These are phyloP conservation scores for Heteromurus nitidus DNA, from an alignment of 2,888 invertebrate genomes.

Conservation along the genomic window DNA sequence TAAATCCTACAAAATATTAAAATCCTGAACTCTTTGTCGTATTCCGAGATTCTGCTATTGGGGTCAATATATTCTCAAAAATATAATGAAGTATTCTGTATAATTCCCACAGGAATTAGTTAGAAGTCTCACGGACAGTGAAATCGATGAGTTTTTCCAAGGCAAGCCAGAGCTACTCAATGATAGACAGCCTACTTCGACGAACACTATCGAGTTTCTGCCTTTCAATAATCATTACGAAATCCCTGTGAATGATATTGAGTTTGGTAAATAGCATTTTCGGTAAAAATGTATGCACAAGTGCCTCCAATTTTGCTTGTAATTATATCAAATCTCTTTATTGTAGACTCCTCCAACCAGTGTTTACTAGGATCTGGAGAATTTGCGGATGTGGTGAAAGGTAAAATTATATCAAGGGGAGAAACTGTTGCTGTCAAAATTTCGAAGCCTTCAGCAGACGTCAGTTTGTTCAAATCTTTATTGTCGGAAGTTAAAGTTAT, in stretches of 20 bases:
- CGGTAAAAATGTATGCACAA: too few relatives aligned
- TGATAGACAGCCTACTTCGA: neutral
- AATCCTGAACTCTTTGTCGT: too few relatives aligned
- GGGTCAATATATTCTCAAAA: neutral
- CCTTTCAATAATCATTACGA: constrained; percentile 57
- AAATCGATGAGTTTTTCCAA: constrained; percentile 60
- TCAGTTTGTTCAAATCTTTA: constrained; percentile 47
- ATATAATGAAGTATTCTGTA: neutral
- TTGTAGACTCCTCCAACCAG: constrained; percentile 43
- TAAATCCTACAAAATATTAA: too few relatives aligned
- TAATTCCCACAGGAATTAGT: constrained; percentile 26
- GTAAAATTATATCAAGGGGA: constrained; percentile 19
- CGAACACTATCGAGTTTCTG: constrained; percentile 47
- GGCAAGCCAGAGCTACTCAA: constrained; percentile 49
- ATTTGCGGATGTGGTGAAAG: constrained; percentile 54
- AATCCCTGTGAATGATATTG: constrained; percentile 42
- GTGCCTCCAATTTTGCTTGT: neutral
- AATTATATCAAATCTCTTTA: neutral
- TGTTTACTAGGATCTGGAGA: constrained; percentile 53
- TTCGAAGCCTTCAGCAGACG: constrained; percentile 55
- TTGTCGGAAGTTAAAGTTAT: constrained; percentile 62
- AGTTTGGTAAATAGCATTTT: constrained; percentile 52
- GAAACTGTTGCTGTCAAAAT: constrained; percentile 54
- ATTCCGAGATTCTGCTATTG: neutral
- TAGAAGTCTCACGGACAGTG: constrained; percentile 45